These are phyloP conservation scores for Oreochromis tanganicae DNA, from an alignment of 2,113 vertebrate species.

Conservation along the genomic window DNA sequence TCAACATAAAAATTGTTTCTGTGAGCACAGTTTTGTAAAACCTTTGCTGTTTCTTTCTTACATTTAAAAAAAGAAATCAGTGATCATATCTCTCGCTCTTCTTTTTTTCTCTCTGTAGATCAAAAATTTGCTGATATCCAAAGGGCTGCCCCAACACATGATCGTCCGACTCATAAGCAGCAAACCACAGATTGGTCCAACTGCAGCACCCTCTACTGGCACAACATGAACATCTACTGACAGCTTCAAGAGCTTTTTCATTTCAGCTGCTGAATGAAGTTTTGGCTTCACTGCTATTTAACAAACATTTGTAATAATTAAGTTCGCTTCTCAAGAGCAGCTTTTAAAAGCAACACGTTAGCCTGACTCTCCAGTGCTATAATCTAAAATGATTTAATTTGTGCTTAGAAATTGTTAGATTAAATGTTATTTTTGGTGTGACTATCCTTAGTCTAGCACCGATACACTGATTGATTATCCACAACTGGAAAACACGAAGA, in stretches of 20 bases:
- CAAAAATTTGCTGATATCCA: neutral
- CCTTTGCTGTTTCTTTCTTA: accelerated
- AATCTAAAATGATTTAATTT: neutral
- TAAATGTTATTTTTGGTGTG: neutral
- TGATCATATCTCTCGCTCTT: neutral
- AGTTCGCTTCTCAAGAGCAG: neutral
- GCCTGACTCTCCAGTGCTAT: neutral
- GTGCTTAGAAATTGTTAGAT: neutral
- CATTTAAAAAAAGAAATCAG: neutral
- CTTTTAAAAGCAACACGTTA: neutral
- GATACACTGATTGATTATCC: neutral
- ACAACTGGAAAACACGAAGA: accelerated
- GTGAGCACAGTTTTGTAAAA: neutral
- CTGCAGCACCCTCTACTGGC: neutral
- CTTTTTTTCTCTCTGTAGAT: neutral
- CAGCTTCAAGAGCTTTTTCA: accelerated
- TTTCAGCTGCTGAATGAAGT: neutral
- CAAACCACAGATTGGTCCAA: neutral
- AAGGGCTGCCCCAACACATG: neutral
- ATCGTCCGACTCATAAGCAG: neutral
- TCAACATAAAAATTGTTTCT: neutral
- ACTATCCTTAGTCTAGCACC: neutral
- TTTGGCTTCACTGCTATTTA: neutral
- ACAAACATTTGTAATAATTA: neutral
- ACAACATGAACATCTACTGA: neutral